Evolutionary conservation across 2,797 vertebrate genomes (phyloP), one percentile per base, ranked within the genome.

Genomic region (Onychomys leucogaster): DNA sequence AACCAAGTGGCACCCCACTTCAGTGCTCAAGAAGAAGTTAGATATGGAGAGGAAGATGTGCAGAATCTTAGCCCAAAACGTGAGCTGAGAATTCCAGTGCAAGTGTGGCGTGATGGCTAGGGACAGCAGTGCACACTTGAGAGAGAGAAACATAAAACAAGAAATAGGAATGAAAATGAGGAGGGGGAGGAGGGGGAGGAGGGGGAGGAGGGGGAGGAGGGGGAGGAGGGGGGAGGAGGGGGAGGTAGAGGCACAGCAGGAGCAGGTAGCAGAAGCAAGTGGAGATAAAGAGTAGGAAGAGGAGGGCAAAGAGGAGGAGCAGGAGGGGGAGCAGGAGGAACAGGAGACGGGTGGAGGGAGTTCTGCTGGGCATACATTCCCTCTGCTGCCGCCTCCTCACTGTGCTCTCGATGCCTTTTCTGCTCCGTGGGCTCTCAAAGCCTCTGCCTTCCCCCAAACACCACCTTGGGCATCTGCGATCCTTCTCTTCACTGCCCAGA

Each of bases 201-300:
- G 11, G 17, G 27, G 59, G 41, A 34, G 21, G 80, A 49, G 11
- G 17, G 27, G 59, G n/a, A n/a, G n/a, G n/a, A n/a, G n/a, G n/a
- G n/a, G n/a, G n/a, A n/a, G 14, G 2, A 0, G 5, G 49, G 3
- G 10, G 32, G 16, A 34, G 29, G 10, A 49, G 11, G 17, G 27
- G 59, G 41, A 34, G 21, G 80, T 14, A 25, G 14, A 49, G 61
- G 17, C 34, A 34, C 5, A 49, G 43, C 2, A 2, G 14, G 65
- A n/a, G 32, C 2, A 6, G 32, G 32, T 63, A 17, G 16, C 65
- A 67, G 65, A n/a, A 67, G 65, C 65, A 67, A 67, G n/a, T 6
- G 23, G 80, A 59, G 23, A 23, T 13, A 57, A 23, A 37, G 77
- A 37, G 34, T 37, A 16, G n/a, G n/a, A 37, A 37, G n/a, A 41